Base-by-base conservation (phyloP, 2,797 vertebrate genomes). In the Adrianichthys oophorus region DNA sequence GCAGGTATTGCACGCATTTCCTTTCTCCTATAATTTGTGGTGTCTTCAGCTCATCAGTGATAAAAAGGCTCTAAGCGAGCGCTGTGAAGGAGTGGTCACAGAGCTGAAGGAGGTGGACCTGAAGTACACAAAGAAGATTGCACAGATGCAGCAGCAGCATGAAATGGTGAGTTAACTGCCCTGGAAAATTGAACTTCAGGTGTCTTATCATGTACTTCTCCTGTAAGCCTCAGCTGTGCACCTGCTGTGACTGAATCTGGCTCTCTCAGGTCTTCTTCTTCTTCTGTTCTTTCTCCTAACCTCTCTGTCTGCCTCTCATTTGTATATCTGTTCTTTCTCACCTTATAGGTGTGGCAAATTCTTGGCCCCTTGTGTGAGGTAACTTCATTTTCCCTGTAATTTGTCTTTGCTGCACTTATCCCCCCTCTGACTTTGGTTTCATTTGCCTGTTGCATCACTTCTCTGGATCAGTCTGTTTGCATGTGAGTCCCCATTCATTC, bases 361-460 rank as follows among this genome's bases (percentile, higher is more conserved):
- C 89, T 96, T 90, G 93, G 91, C 78, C 94, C 93, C 68, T 92
- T 95, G 87, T 95, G 93, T 43, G 93, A 96, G 94, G 94, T 96
- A 95, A 96, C 88, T 72, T 71, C 69, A 70, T 64, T 70, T 50
- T 37, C 41, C 51, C 56, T 62, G 51, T 24, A 4, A 17, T 37
- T 52, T 17, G 41, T 53, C 58, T 45, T 8, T 53, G 17, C 17
- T 19, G n/a, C 40, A 10, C 29, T 29, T 60, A 41, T 68, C 60
- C n/a, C 4, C 29, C 29, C 8, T 32, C 29, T 32, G 29, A 32
- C 29, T 32, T 32, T 8, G 32, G 32, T 15, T 7, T 65, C 65
- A 48, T 59, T 65, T 40, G 56, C 14, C 55, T 32, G 12, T 12
- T 12, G 32, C 79, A 43, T 47, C 4, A 14, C 46, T 15, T 50